Evolutionary conservation across 2,797 vertebrate species (phyloP).

Genomic region (Anableps anableps): DNA sequence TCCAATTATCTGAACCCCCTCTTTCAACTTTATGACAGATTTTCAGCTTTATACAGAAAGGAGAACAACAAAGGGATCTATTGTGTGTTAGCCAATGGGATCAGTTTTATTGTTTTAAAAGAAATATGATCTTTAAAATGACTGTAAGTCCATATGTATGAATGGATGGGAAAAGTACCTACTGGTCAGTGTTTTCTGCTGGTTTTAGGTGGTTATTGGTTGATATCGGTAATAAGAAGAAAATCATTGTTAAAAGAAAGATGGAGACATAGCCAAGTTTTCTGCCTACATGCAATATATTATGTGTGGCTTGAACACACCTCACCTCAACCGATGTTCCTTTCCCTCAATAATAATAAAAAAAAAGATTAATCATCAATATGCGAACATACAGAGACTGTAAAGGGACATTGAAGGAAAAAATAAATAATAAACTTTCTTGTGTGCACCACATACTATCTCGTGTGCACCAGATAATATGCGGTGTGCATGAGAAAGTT

Average conservation of each 20-base stretch:
- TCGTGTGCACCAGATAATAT: no score
- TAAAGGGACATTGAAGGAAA: no score
- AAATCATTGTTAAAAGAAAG: background rate
- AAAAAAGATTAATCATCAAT: background rate
- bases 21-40: conserved; percentile 26
- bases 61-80: conserved; percentile 11
- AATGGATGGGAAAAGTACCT: background rate
- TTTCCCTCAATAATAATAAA: no score
- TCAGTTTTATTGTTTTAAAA: background rate
- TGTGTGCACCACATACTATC: no score
- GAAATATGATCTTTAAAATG: background rate
- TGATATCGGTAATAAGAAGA: background rate
- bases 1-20: conserved; percentile 36
- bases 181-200: background rate
- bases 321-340: no score
- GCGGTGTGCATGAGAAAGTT: no score
- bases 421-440: no score
- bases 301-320: background rate
- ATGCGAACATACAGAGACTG: background rate
- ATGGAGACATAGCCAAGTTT: background rate
- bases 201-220: background rate
- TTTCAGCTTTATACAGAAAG: conserved; percentile 13
- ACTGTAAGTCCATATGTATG: background rate
- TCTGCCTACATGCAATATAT: background rate
- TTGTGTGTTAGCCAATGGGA: background rate